These are phyloP conservation scores for Plectrocnemia conspersa DNA, from an alignment of 1,140 invertebrate genomes.

Conservation along the genomic window DNA sequence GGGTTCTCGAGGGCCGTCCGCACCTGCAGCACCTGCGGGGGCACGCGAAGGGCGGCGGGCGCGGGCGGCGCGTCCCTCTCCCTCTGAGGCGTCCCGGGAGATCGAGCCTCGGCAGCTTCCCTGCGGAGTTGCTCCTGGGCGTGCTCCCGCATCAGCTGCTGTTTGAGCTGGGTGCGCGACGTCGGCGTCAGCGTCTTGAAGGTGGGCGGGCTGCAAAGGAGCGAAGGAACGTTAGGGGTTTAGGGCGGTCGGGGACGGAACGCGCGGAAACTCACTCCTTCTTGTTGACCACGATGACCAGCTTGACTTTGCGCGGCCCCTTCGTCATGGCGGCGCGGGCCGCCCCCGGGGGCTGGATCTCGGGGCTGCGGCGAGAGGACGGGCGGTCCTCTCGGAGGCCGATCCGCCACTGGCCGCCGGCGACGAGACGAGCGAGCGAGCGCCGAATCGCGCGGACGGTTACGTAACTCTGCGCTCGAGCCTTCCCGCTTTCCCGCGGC, in stretches of 20 bases:
- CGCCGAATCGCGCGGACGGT: no score
- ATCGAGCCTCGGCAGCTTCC: no score
- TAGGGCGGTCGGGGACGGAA: not conserved
- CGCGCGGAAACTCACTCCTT: conserved; percentile 49
- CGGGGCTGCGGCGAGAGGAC: conserved; percentile 5
- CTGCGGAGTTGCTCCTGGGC: conserved; percentile 73
- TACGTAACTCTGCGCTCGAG: no score
- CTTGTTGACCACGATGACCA: conserved; percentile 55
- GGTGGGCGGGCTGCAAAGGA: conserved; percentile 68
- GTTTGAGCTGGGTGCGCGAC: conserved; percentile 78
- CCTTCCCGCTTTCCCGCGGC: no score
- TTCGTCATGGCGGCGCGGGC: conserved; percentile 48
- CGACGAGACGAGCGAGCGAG: conserved; percentile 8
- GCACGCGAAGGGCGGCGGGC: conserved; percentile 56
- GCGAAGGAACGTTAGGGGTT: conserved; percentile 21
- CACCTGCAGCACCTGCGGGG: conserved; percentile 76
- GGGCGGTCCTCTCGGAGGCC: conserved; percentile 1
- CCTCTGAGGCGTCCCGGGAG: no score
- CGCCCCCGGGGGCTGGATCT: no score
- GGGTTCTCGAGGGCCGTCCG: conserved; percentile 83
- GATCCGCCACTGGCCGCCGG: not conserved
- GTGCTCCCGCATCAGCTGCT: conserved; percentile 81
- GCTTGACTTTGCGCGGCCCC: conserved; percentile 53
- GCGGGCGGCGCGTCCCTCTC: no score
- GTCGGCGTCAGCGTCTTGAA: conserved; percentile 75